Evolutionary conservation across 2,888 invertebrate genomes (phyloP).

Genomic region (Drosophila meridionalis): DNA sequence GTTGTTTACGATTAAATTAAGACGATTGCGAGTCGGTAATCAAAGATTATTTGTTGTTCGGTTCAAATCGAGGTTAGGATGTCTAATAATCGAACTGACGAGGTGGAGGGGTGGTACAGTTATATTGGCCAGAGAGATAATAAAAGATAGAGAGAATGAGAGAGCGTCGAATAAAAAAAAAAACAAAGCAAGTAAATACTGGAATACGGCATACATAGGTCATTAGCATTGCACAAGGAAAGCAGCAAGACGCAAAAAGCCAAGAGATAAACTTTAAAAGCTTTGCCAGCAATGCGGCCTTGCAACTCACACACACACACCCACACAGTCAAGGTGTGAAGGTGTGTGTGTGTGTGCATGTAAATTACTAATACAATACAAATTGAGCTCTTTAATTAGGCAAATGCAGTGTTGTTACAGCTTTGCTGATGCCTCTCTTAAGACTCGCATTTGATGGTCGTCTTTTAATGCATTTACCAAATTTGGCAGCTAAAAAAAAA

Average conservation of each 20-base stretch:
- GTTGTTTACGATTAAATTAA: constrained; percentile 78
- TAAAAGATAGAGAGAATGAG: constrained; percentile 6
- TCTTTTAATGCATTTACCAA: constrained; percentile 35
- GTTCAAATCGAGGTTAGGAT: constrained; percentile 76
- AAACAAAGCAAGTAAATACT: constrained; percentile 42
- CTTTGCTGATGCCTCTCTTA: constrained; percentile 19
- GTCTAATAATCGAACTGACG: constrained; percentile 28
- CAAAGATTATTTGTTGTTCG: constrained; percentile 77
- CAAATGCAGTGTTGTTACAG: constrained; percentile 21
- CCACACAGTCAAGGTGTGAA: constrained; percentile 2
- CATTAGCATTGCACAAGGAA: constrained; percentile 58
- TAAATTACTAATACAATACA: constrained; percentile 12
- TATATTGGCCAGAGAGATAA: constrained; percentile 40
- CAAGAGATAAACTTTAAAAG: constrained; percentile 34
- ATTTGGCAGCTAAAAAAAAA: constrained; percentile 34
- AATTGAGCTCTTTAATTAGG: constrained; percentile 17
- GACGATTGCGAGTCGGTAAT: constrained; percentile 74
- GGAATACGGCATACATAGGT: constrained; percentile 47
- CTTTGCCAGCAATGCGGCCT: constrained; percentile 45
- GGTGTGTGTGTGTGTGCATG: constrained; percentile 9
- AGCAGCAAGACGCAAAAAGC: constrained; percentile 39
- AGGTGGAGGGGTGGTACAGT: constrained; percentile 53
- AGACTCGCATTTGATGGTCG: constrained; percentile 23
- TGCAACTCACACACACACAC: constrained; percentile 30
- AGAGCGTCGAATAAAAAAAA: not conserved